Conservation (phyloP, 2,797 vertebrate genomes). For the Amphiprion clarkii region DNA sequence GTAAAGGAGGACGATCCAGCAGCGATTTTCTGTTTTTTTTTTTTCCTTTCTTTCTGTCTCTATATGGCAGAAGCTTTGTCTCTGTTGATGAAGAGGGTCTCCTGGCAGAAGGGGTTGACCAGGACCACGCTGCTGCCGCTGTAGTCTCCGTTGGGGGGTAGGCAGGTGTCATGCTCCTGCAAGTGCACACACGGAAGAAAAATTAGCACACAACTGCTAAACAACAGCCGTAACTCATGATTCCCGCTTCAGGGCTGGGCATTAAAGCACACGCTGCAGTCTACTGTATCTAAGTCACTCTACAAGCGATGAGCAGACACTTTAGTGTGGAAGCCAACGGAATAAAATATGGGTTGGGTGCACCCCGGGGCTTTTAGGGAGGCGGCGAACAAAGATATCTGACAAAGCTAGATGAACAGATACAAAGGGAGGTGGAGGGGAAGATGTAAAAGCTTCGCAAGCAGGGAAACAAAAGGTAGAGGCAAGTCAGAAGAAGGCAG, state of each 20-base stretch:
- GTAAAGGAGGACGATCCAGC: constrained; percentile 54
- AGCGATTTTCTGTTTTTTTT: constrained; percentile 73
- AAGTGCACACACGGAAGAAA: constrained; percentile 27
- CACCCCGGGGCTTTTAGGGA: constrained; percentile 43
- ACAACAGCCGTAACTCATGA: constrained; percentile 37
- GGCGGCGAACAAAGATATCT: constrained; percentile 49
- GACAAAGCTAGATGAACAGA: constrained; percentile 41
- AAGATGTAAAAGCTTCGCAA: constrained; percentile 36
- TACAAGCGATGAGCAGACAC: constrained; percentile 25
- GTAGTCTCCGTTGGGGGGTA: constrained; percentile 97
- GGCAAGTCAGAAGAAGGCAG: constrained; percentile 62
- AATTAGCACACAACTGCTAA: constrained; percentile 5
- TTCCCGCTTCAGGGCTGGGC: constrained; percentile 29
- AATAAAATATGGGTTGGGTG: constrained; percentile 34
- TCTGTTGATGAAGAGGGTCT: constrained; percentile 94
- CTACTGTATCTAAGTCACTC: constrained; percentile 48
- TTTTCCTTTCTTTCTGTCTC: constrained; percentile 57
- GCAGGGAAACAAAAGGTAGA: constrained; percentile 47
- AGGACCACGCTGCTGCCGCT: constrained; percentile 95
- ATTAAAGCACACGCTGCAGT: constrained; percentile 36
- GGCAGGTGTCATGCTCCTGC: constrained; percentile 91
- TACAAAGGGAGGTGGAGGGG: constrained; percentile 30
- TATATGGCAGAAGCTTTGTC: constrained; percentile 95
- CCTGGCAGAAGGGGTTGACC: constrained; percentile 98
- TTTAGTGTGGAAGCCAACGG: constrained; percentile 12